Conservation (phyloP, 2,888 invertebrate species). For the Harmothoe impar region DNA sequence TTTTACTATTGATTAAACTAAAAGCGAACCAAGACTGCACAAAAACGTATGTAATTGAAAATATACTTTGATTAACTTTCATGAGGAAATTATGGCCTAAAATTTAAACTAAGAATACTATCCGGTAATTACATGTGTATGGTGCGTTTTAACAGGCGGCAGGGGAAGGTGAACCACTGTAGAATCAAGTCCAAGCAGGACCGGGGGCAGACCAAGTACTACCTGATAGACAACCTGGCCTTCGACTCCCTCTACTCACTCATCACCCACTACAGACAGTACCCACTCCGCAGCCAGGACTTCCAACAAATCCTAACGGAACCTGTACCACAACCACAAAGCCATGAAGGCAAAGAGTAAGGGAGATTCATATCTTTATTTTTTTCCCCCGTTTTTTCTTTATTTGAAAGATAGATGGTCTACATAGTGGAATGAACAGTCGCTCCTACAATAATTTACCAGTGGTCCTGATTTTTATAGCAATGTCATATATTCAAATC, state of each 20-base stretch:
- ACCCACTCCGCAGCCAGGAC: conserved; percentile 93
- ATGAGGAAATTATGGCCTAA: neutral
- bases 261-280: conserved; percentile 93
- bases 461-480: neutral
- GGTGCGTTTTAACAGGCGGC: conserved; percentile 84
- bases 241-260: conserved; percentile 96
- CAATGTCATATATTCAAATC: too few species aligned
- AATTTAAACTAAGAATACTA: too few species aligned
- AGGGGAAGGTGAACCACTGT: conserved; percentile 94
- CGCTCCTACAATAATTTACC: neutral
- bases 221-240: conserved; percentile 92
- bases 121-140: neutral
- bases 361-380: conserved; percentile 70
- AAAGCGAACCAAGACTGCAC: too few species aligned
- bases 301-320: conserved; percentile 93
- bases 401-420: neutral
- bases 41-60: too few species aligned
- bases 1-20: neutral
- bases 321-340: conserved; percentile 96
- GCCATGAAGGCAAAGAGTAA: conserved; percentile 93
- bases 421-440: neutral
- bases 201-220: conserved; percentile 93
- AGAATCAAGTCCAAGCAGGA: conserved; percentile 93
- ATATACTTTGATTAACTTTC: too few species aligned
- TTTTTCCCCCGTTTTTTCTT: too few species aligned